These are phyloP conservation scores for Peromyscus leucopus DNA, from an alignment of 2,113 vertebrate genomes.

Conservation along the genomic window DNA sequence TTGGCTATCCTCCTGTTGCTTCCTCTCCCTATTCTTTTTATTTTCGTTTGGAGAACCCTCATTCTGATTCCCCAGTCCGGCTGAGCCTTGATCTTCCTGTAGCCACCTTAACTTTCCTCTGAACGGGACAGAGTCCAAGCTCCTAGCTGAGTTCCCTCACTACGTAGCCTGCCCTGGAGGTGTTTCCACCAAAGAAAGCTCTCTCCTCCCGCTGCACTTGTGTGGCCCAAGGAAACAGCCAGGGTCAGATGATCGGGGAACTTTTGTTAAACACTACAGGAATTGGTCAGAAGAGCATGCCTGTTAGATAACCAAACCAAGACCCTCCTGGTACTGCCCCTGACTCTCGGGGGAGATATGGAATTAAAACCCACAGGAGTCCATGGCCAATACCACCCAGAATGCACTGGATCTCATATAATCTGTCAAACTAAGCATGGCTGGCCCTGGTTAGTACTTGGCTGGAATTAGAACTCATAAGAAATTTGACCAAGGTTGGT, in stretches of 20 bases:
- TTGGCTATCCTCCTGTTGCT: too few species aligned
- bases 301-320: not conserved
- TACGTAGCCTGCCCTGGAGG: too few species aligned
- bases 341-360: not conserved
- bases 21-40: not conserved
- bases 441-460: not conserved
- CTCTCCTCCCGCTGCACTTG: too few species aligned
- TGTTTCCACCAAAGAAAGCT: not conserved
- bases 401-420: not conserved
- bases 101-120: not conserved
- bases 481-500: not conserved
- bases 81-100: not conserved
- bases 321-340: accelerated
- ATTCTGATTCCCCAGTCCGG: not conserved
- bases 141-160: not conserved
- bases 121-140: too few species aligned
- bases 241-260: not conserved
- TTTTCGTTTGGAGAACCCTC: not conserved
- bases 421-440: not conserved
- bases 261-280: not conserved
- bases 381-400: not conserved
- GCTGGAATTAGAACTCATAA: too few species aligned
- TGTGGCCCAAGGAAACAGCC: not conserved
- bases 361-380: not conserved
- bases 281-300: accelerated